Evolutionary conservation across 2,888 invertebrate species (phyloP), one percentile per base, ranked within the genome.

Genomic region (Mythimna lalbum): DNA sequence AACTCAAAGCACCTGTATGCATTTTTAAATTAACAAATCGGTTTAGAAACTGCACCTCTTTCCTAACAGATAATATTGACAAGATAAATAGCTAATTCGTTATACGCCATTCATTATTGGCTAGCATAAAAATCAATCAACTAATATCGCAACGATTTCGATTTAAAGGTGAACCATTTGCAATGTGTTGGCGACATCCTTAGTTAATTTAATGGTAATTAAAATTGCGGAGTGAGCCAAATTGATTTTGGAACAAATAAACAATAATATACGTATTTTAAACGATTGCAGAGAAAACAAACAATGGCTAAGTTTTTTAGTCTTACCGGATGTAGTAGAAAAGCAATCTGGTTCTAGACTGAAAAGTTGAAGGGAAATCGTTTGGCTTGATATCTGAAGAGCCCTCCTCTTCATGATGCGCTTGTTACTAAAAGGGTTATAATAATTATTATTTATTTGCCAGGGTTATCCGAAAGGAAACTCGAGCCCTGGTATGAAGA

Each of bases 51-150:
- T n/a, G 50, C 10, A 14, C 6, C 14, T 39, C 36, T 75, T 60
- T 55, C 53, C 43, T 19, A 78, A 78, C 47, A 53, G 12, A n/a
- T 60, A 73, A 64, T 50, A 47, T 65, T 60, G 7, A 19, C 23
- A 65, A 80, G 47, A 62, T 69, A 80, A 76, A 69, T 63, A 62
- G 6, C 23, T 19, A 23, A 78, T 79, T 79, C 50, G 82, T 79
- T 79, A 52, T 56, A 73, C 62, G 63, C 53, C 47, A 67, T 67
- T 62, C 33, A 57, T 73, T 73, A 66, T 9, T 2, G 10, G 53
- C 17, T 33, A 68, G 79, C 78, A 66, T 70, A 31, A 63, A 76
- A 81, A 78, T 81, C 77, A 65, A 81, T 81, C 71, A 55, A 17
- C 10, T 27, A 77, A 63, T 61, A 78, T 47, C 47, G 78, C 63